Evolutionary conservation across 2,797 vertebrate genomes (phyloP), one percentile per base, ranked within the genome.

Genomic region (Catostomus latipinnis): DNA sequence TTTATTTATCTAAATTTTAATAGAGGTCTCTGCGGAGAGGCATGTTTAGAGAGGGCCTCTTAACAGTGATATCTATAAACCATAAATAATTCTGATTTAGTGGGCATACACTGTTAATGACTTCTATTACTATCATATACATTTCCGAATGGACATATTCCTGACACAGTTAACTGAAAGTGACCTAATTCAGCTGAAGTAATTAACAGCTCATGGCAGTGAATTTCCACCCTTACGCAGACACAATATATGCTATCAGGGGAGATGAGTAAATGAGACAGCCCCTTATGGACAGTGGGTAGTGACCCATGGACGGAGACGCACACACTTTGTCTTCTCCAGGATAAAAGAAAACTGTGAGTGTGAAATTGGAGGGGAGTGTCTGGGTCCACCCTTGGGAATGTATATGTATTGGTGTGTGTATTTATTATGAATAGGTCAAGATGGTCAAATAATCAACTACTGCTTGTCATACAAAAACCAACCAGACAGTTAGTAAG

Each of bases 281-380:
- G 11, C 48, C 63, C 50, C 73, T 72, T 6, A 62, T 22, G 52
- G 49, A 46, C 71, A 68, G 72, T 50, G 54, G 60, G 61, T 60
- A 71, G 58, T 83, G 81, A 79, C 78, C 81, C 49, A 0, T 13
- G 12, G 71, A 81, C 52, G 22, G 53, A 82, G 74, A 66, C 9
- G 4, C 1, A 53, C 78, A 76, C 68, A 74, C 49, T 83, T 53
- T 14, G 14, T 71, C 18, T 74, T 57, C 79, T 82, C 46, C 8
- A 71, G 74, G 18, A 80, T 43, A 76, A 76, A 74, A 69, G 56
- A 69, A 86, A 84, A 84, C 74, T 75, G 57, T 57, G 34, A 82
- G 82, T 84, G 81, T 83, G 85, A 82, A 86, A 86, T 82, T 79
- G 68, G 52, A 71, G 68, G 78, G 81, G 67, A 53, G 74, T 72